Evolutionary conservation across 1,140 invertebrate species (phyloP), one percentile per base, ranked within the genome.

Genomic region (Aphis craccivora): DNA sequence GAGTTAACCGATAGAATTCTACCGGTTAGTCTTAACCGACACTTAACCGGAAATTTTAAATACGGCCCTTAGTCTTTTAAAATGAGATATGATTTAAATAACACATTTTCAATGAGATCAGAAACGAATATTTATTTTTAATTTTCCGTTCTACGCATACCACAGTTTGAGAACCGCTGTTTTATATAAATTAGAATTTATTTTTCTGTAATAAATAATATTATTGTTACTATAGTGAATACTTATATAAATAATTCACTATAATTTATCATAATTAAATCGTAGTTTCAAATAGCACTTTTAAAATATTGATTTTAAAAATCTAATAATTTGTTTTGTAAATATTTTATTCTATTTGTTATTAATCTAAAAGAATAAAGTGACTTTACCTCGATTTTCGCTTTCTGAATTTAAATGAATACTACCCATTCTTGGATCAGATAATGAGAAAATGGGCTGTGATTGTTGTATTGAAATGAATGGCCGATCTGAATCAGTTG

Each of bases 391-490:
- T 84, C 91, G 76, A 93, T 93, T 93, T 18, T 93, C 91, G 43
- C 35, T 86, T 37, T 93, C 91, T 1, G 48, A 18, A 30, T 86
- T 93, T 11, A 86, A 55, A 93, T 93, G 91, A 55, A 93, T n/a
- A 40, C 48, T 86, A 14, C 91, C 81, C 45, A 93, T 93, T 40
- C 91, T 93, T 9, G 67, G 91, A 93, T 93, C 91, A 8, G 81
- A 18, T 83, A 93, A 83, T 20, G 91, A 93, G 5, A 93, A 93
- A 86, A 93, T 93, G 0, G 91, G 91, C 86, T 93, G 91, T 51
- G 91, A 93, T 40, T 93, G 91, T 93, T 93, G 91, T 40, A 93
- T 53, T 55, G 91, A 93, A 55, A 93, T 93, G 55, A 93, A 93
- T 30, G 91, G 86, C 9, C 91, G 45, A 55, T 93, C 91, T 25